Evolutionary conservation across 2,888 invertebrate genomes (phyloP).

Genomic region (Brachynemurus nebulosus): DNA sequence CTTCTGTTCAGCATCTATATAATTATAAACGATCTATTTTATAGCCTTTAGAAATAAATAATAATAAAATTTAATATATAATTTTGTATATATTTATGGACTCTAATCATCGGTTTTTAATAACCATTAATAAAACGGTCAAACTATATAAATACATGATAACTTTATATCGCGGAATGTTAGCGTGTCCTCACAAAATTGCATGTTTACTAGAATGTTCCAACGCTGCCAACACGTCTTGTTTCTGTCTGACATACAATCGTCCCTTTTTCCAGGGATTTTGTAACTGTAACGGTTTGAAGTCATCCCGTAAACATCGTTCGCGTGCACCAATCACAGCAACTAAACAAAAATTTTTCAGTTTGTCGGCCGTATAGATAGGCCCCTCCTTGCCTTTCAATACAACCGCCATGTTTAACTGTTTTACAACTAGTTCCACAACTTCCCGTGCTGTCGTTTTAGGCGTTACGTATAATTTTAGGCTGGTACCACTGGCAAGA

Average conservation of each 20-base stretch:
- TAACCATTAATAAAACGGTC: neutral
- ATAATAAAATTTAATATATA: too few relatives aligned
- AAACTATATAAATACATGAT: slow-evolving; percentile 6
- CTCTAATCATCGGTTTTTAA: neutral
- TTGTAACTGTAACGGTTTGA: slow-evolving; percentile 82
- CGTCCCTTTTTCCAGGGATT: slow-evolving; percentile 94
- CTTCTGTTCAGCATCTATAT: too few relatives aligned
- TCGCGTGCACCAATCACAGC: slow-evolving; percentile 93
- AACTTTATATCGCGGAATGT: slow-evolving; percentile 3
- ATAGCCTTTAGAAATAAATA: too few relatives aligned
- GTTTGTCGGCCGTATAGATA: slow-evolving; percentile 67
- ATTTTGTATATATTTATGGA: neutral
- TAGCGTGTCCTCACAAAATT: slow-evolving; percentile 32
- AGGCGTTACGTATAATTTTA: slow-evolving; percentile 85
- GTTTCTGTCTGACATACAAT: slow-evolving; percentile 82
- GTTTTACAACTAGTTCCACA: slow-evolving; percentile 88
- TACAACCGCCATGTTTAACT: slow-evolving; percentile 85
- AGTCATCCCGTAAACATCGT: slow-evolving; percentile 85
- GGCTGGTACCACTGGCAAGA: slow-evolving; percentile 79
- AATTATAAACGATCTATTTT: too few relatives aligned
- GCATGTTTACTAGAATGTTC: slow-evolving; percentile 77
- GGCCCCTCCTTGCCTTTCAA: slow-evolving; percentile 77
- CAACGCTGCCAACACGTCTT: slow-evolving; percentile 74
- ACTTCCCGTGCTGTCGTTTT: slow-evolving; percentile 90
- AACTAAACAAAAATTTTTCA: slow-evolving; percentile 84